Evolutionary conservation across 2,797 vertebrate species (phyloP).

Genomic region (Lutjanus argentimaculatus): DNA sequence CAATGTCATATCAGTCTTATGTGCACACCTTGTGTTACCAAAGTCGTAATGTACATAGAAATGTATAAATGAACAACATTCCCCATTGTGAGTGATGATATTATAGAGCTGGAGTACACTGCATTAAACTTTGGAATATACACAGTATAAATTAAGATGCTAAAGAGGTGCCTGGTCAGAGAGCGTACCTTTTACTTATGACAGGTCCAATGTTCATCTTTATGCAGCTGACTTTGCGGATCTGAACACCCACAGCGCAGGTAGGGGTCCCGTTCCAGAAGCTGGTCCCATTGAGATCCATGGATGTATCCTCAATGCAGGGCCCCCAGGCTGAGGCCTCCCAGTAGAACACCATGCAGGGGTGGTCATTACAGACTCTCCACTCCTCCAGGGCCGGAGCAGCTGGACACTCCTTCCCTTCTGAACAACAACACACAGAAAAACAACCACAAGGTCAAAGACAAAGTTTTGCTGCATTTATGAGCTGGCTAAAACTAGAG

Average conservation of each 20-base stretch:
- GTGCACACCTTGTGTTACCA: no score
- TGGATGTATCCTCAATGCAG: conserved; percentile 85
- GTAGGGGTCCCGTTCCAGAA: conserved; percentile 80
- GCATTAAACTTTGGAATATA: no score
- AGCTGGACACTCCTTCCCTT: conserved; percentile 90
- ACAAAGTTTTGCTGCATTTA: background rate
- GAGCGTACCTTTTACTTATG: conserved; percentile 90
- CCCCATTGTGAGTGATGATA: no score
- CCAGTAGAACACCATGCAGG: conserved; percentile 91
- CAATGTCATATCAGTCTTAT: no score
- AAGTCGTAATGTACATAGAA: no score
- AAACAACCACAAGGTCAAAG: conserved; percentile 22
- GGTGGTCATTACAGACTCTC: conserved; percentile 91
- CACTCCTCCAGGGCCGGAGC: conserved; percentile 90
- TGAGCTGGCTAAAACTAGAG: background rate
- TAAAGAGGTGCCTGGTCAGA: background rate
- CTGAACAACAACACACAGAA: conserved; percentile 70
- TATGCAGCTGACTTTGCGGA: conserved; percentile 90
- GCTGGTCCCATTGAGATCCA: conserved; percentile 78
- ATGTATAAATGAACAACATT: no score
- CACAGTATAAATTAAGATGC: background rate
- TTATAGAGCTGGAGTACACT: no score
- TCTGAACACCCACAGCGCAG: conserved; percentile 91
- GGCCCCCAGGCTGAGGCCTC: conserved; percentile 90
- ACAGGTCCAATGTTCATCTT: conserved; percentile 90